These are phyloP conservation scores for Rhinella marina DNA, from an alignment of 2,797 vertebrate genomes.

Conservation along the genomic window DNA sequence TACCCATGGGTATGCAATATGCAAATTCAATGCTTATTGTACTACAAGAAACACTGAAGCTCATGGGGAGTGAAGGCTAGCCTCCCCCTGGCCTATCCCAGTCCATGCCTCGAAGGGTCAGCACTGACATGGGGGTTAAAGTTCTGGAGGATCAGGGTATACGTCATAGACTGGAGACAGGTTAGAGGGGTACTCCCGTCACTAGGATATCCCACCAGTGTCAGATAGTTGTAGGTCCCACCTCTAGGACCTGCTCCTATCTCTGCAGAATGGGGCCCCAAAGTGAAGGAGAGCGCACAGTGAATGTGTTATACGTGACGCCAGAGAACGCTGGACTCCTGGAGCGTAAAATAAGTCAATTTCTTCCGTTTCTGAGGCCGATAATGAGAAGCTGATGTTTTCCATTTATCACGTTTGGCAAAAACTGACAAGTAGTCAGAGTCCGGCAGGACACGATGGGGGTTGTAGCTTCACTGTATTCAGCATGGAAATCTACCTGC, in stretches of 20 bases:
- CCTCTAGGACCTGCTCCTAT: no score
- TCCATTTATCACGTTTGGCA: background rate
- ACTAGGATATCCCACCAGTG: no score
- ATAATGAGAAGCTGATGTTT: background rate
- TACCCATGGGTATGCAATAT: no score
- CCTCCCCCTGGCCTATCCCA: no score
- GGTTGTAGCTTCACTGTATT: background rate
- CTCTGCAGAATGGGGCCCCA: no score
- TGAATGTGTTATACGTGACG: background rate
- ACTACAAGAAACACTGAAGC: no score
- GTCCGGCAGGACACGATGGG: background rate
- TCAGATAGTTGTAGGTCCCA: no score
- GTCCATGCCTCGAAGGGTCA: no score
- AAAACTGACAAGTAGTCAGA: background rate
- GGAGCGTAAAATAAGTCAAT: background rate
- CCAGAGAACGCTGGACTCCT: background rate
- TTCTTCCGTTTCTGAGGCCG: background rate
- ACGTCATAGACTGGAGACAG: background rate
- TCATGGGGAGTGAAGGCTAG: no score
- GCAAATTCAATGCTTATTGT: no score
- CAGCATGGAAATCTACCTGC: background rate
- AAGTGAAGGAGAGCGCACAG: no score
- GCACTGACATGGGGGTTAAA: no score
- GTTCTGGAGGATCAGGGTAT: background rate
- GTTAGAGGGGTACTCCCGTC: background rate